phyloP scores from a whole-genome alignment of 1,140 invertebrate genomes.

The Bombyx mori region DNA sequence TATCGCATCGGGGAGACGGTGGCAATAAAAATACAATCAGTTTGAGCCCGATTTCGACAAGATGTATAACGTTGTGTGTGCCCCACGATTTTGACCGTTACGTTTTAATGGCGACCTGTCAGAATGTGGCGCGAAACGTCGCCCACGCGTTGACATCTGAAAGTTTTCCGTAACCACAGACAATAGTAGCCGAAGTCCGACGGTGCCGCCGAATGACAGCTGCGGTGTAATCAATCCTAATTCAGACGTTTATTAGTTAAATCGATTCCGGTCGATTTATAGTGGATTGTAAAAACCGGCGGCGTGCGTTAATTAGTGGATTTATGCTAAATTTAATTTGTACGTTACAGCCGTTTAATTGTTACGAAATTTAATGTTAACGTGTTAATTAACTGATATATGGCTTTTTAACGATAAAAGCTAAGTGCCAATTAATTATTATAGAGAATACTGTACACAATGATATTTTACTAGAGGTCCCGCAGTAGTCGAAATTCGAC shows the following conservation, averaged over 20 bases:
- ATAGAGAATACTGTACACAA: too few relatives aligned
- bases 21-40: conserved; percentile 63
- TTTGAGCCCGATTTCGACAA: conserved; percentile 60
- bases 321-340: not conserved
- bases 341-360: too few relatives aligned
- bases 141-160: conserved; percentile 35
- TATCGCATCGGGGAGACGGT: conserved; percentile 50
- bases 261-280: conserved; percentile 12
- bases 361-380: too few relatives aligned
- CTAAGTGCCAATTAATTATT: too few relatives aligned
- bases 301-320: conserved; percentile 9
- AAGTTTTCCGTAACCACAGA: conserved; percentile 23
- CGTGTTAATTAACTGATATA: too few relatives aligned
- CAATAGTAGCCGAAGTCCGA: conserved; percentile 22
- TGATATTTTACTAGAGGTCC: too few relatives aligned
- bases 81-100: conserved; percentile 1
- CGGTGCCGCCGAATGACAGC: conserved; percentile 17
- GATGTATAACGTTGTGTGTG: conserved; percentile 28
- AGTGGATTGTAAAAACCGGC: not conserved
- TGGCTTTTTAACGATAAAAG: too few relatives aligned
- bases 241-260: conserved; percentile 25
- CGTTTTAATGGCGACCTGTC: conserved; percentile 40
- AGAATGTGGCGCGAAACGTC: conserved; percentile 42
- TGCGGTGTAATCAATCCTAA: conserved; percentile 12
- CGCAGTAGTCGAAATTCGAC: too few relatives aligned